phyloP scores from a whole-genome alignment of 2,113 vertebrate genomes.

The Stictonetta naevosa region DNA sequence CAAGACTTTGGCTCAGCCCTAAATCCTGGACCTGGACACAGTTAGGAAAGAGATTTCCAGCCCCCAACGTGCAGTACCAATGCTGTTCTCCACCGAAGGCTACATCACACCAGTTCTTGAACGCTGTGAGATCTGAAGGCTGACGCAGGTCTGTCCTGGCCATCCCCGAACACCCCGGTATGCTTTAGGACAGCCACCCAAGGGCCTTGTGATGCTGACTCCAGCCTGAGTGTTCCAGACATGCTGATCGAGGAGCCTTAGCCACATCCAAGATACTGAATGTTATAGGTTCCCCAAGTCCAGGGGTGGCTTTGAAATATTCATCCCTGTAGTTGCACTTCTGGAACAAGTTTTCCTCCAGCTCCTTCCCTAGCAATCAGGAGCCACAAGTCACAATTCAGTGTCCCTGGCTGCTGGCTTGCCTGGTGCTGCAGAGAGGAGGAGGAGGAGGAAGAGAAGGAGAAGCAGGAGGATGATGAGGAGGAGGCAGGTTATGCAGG shows the following conservation, averaged over 20 bases:
- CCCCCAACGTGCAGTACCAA: background rate
- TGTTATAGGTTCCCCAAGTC: background rate
- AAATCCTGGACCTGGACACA: background rate
- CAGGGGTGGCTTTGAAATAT: background rate
- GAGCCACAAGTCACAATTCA: background rate
- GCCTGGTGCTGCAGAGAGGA: background rate
- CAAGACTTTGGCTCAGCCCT: background rate
- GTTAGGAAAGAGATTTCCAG: background rate
- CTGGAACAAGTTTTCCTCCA: background rate
- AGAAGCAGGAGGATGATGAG: background rate
- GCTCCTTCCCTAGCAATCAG: background rate
- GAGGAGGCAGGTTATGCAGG: background rate
- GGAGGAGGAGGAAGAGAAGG: background rate
- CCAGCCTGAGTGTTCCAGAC: background rate
- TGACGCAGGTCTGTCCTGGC: rapidly evolving
- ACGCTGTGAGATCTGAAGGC: background rate
- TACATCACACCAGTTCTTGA: background rate
- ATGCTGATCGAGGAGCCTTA: background rate
- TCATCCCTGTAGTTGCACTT: background rate
- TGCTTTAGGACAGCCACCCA: background rate
- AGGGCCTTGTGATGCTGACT: background rate
- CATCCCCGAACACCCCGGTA: rapidly evolving
- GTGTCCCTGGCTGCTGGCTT: background rate
- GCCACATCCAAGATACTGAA: background rate
- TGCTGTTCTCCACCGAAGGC: rapidly evolving